Percentiles rank a stretch among this genome's conserved stretches.
phyloP scores from a whole-genome alignment of 2,113 vertebrate species.

The Cyphomyrus plagiostoma region DNA sequence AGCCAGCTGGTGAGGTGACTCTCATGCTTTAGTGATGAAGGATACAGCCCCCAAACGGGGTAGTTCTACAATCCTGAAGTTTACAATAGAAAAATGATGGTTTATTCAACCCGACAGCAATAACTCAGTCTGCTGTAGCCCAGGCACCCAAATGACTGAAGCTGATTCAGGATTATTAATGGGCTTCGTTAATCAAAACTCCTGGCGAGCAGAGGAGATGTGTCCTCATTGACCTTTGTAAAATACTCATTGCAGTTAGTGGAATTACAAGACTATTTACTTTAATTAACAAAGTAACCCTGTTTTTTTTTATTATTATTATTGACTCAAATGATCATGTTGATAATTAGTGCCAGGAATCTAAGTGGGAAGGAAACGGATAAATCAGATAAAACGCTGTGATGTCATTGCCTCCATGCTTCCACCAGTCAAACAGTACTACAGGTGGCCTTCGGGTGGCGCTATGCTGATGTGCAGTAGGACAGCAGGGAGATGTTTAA shows the following conservation, averaged over 20 bases:
- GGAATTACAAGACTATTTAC: constrained; percentile 46
- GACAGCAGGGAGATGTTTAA: neutral
- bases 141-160: neutral
- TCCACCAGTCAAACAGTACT: neutral
- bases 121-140: neutral
- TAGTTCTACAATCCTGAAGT: neutral
- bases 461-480: neutral
- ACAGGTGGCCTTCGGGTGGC: neutral
- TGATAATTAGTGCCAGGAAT: constrained; percentile 43
- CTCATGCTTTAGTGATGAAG: neutral
- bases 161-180: constrained; percentile 33
- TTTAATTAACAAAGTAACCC: constrained; percentile 53
- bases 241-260: constrained; percentile 45
- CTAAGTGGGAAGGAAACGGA: constrained; percentile 31
- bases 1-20: neutral
- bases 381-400: constrained; percentile 26
- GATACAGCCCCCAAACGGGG: neutral
- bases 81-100: neutral
- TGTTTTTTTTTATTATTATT: constrained; percentile 29
- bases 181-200: constrained; percentile 48
- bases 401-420: neutral
- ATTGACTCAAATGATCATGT: constrained; percentile 44
- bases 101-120: neutral
- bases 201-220: constrained; percentile 40
- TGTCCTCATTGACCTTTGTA: constrained; percentile 46